Evolutionary conservation across 2,888 invertebrate genomes (phyloP).

Genomic region (Coelinius sp.): DNA sequence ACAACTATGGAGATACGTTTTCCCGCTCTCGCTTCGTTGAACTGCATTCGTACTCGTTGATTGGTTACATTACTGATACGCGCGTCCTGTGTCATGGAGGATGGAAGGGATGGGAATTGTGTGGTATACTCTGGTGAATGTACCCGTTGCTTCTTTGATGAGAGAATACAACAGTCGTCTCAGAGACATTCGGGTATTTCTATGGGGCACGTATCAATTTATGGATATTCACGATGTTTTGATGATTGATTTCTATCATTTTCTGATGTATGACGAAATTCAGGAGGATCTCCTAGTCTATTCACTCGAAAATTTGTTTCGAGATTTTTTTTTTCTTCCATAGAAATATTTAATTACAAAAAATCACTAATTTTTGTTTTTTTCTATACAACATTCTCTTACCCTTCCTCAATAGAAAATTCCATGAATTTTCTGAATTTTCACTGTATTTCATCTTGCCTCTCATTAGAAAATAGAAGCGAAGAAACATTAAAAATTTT

Average conservation of each 20-base stretch:
- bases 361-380: too few relatives aligned
- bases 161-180: constrained; percentile 53
- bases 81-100: constrained; percentile 65
- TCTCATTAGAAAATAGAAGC: too few relatives aligned
- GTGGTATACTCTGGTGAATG: constrained; percentile 63
- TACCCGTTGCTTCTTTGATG: constrained; percentile 55
- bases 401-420: background rate
- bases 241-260: background rate
- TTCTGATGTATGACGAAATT: background rate
- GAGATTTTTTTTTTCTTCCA: too few relatives aligned
- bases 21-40: constrained; percentile 21
- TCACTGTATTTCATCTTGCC: too few relatives aligned
- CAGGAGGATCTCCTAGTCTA: too few relatives aligned
- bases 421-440: too few relatives aligned
- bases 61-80: constrained; percentile 71
- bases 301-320: too few relatives aligned
- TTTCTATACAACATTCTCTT: too few relatives aligned
- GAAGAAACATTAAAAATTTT: too few relatives aligned
- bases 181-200: constrained; percentile 29
- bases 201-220: constrained; percentile 18
- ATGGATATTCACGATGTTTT: constrained; percentile 43
- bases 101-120: constrained; percentile 18
- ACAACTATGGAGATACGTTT: constrained; percentile 40
- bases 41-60: constrained; percentile 55
- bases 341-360: too few relatives aligned